Percentiles rank a stretch among this genome's conserved stretches.
Evolutionary conservation across 2,797 vertebrate genomes (phyloP).

Genomic region (Darevskia mixta): DNA sequence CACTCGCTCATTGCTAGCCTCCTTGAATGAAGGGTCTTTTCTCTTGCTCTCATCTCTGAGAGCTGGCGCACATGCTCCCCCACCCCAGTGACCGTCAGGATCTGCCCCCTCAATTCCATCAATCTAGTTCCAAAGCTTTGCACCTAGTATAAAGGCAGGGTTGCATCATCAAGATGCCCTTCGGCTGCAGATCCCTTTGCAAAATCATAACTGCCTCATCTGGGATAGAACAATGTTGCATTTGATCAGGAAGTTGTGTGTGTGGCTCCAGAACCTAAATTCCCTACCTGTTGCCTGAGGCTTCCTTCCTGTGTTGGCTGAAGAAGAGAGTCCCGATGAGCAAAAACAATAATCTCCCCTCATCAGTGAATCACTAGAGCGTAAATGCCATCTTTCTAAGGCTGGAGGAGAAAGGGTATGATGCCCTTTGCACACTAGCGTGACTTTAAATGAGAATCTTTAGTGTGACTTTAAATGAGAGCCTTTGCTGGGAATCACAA

Average conservation of each 20-base stretch:
- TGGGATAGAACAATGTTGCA: too few species aligned
- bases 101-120: not conserved
- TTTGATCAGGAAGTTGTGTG: too few species aligned
- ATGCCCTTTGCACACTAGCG: too few species aligned
- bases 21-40: not conserved
- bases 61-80: not conserved
- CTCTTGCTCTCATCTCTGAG: not conserved
- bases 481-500: too few species aligned
- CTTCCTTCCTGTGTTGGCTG: not conserved
- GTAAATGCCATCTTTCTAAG: not conserved
- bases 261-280: not conserved
- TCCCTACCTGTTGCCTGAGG: not conserved
- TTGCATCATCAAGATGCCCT: not conserved
- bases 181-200: too few species aligned
- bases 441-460: too few species aligned
- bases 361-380: not conserved
- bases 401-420: not conserved
- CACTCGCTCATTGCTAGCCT: not conserved
- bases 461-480: too few species aligned
- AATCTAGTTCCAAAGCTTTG: not conserved
- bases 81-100: not conserved
- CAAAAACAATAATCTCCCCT: not conserved
- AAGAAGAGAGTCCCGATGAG: not conserved
- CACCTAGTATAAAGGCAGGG: too few species aligned
- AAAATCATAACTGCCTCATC: too few species aligned